Evolutionary conservation across 1,140 invertebrate species (phyloP).

Genomic region (Rhizoglyphus robini): DNA sequence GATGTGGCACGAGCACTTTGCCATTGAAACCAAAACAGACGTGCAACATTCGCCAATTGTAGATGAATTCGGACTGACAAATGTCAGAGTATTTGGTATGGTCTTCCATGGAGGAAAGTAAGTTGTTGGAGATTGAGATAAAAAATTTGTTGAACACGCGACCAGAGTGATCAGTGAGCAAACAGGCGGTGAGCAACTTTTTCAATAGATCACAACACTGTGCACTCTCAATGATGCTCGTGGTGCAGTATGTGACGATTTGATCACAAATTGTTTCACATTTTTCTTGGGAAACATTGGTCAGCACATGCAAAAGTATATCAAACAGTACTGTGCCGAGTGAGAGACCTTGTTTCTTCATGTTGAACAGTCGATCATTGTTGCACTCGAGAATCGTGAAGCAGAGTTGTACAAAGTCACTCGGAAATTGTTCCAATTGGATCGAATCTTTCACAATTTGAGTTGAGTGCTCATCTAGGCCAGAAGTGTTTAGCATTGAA

Average conservation of each 20-base stretch:
- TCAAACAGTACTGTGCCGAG: too few relatives aligned
- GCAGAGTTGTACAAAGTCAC: too few relatives aligned
- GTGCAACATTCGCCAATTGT: neutral
- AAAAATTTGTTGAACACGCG: neutral
- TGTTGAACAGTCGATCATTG: too few relatives aligned
- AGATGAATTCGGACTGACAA: neutral
- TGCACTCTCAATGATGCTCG: neutral
- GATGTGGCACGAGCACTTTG: neutral
- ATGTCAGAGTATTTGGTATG: neutral
- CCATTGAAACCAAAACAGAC: neutral
- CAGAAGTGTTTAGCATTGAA: too few relatives aligned
- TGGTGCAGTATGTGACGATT: neutral
- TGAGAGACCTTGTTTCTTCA: too few relatives aligned
- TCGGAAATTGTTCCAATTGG: too few relatives aligned
- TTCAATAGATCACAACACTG: neutral
- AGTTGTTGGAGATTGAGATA: neutral
- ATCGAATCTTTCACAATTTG: too few relatives aligned
- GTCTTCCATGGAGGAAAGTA: neutral
- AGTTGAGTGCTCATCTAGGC: too few relatives aligned
- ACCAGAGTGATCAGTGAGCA: neutral
- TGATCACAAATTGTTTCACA: neutral
- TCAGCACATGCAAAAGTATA: too few relatives aligned
- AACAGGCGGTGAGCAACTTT: neutral
- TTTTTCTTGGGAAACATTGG: too few relatives aligned
- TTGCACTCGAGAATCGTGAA: too few relatives aligned